These are phyloP conservation scores for Herpetotheres cachinnans DNA, from an alignment of 2,113 vertebrate genomes.

Conservation along the genomic window DNA sequence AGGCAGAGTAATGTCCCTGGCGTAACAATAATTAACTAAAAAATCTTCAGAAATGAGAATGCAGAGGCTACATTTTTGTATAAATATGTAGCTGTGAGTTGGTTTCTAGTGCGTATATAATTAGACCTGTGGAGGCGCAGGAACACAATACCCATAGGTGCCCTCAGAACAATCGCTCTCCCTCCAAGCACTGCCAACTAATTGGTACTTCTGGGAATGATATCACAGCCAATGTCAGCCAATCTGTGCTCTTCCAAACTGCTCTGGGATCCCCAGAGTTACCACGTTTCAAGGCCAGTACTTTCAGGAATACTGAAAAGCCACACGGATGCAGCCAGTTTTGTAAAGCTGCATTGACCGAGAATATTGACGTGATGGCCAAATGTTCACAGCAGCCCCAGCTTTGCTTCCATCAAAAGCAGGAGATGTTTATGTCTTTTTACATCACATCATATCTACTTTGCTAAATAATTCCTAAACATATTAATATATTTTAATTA, in stretches of 20 bases:
- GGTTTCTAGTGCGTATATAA: slow-evolving; percentile 19
- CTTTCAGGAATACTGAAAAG: slow-evolving; percentile 56
- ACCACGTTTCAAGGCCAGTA: neutral
- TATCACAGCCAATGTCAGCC: slow-evolving; percentile 49
- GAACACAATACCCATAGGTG: slow-evolving; percentile 47
- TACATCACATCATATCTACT: neutral
- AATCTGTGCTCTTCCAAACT: slow-evolving; percentile 24
- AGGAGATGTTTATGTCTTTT: neutral
- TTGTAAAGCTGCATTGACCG: neutral
- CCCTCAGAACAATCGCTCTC: slow-evolving; percentile 55
- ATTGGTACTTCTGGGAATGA: slow-evolving; percentile 67
- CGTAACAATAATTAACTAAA: slow-evolving; percentile 43
- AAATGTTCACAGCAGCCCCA: rapidly evolving
- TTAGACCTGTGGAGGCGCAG: slow-evolving; percentile 10
- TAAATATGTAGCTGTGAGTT: slow-evolving; percentile 44
- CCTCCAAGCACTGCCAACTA: slow-evolving; percentile 57
- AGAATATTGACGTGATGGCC: neutral
- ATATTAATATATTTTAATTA: neutral
- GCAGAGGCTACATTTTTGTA: neutral
- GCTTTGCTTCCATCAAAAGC: neutral
- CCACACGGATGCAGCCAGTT: neutral
- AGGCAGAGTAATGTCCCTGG: neutral
- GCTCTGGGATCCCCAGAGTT: slow-evolving; percentile 37
- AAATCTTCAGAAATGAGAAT: slow-evolving; percentile 27
- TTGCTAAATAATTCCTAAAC: neutral